Conservation (phyloP, 2,113 vertebrate species). For the Monarcha castaneiventris region DNA sequence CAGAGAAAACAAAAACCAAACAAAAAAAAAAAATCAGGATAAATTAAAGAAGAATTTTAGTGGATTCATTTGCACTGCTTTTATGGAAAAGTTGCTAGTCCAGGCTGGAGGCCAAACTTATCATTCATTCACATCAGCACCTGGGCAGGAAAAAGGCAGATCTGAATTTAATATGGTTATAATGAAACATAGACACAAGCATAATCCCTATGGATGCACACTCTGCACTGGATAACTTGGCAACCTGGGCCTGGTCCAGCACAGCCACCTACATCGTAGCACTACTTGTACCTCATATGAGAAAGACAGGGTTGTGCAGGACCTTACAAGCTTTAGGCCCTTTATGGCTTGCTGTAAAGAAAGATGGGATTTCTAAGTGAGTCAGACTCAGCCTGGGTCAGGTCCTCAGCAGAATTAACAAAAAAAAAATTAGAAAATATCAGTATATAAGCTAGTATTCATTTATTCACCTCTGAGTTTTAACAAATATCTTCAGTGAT, state of each 20-base stretch:
- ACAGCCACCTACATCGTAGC: neutral
- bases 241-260: neutral
- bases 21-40: neutral
- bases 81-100: neutral
- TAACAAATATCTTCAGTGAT: neutral
- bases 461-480: neutral
- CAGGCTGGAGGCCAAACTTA: neutral
- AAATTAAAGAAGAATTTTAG: neutral
- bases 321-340: neutral
- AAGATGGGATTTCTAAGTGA: neutral
- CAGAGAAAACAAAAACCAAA: neutral
- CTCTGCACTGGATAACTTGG: neutral
- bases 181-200: accelerated
- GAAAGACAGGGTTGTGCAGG: neutral
- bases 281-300: neutral
- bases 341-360: neutral
- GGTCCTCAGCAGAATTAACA: neutral
- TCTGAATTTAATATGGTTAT: neutral
- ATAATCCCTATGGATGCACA: neutral
- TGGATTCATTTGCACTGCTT: neutral
- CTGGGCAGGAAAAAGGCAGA: neutral
- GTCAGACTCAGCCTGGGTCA: neutral
- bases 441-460: neutral
- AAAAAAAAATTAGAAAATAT: neutral
- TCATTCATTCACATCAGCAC: neutral